Percentiles rank a stretch among this genome's conserved stretches.
Evolutionary conservation across 2,797 vertebrate genomes (phyloP).

Genomic region (Tragelaphus oryx): DNA sequence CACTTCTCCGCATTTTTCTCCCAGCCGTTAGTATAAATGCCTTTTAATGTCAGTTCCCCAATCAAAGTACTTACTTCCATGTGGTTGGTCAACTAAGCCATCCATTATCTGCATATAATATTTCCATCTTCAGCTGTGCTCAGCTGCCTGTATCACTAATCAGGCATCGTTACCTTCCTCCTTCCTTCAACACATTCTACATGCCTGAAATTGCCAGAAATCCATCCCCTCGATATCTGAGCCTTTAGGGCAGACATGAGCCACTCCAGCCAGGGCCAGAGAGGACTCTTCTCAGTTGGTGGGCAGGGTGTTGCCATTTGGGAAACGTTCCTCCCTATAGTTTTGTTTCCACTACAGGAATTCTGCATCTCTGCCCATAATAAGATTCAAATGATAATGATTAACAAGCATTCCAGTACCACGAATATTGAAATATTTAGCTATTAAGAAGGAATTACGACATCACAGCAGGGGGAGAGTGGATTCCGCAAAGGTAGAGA

Average conservation of each 20-base stretch:
- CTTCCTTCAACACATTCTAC: background rate
- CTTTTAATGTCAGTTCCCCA: too few species aligned
- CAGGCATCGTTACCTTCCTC: background rate
- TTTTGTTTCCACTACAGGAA: background rate
- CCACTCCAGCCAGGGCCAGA: background rate
- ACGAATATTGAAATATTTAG: background rate
- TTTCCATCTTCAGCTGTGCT: background rate
- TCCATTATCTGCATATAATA: background rate
- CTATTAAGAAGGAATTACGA: background rate
- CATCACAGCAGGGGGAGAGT: accelerated
- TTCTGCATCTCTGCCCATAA: background rate
- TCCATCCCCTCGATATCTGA: background rate
- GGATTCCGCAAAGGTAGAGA: background rate
- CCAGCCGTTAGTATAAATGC: background rate
- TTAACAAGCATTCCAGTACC: background rate
- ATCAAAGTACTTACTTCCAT: background rate
- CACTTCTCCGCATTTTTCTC: background rate
- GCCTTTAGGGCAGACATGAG: background rate
- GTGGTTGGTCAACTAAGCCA: background rate
- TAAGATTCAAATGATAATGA: background rate
- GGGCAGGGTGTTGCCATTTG: constrained; percentile 15
- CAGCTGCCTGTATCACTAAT: background rate
- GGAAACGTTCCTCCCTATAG: background rate
- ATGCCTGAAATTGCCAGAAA: background rate
- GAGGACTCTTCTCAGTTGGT: background rate